Evolutionary conservation across 2,888 invertebrate genomes (phyloP).

Genomic region (Subacronicta megacephala): DNA sequence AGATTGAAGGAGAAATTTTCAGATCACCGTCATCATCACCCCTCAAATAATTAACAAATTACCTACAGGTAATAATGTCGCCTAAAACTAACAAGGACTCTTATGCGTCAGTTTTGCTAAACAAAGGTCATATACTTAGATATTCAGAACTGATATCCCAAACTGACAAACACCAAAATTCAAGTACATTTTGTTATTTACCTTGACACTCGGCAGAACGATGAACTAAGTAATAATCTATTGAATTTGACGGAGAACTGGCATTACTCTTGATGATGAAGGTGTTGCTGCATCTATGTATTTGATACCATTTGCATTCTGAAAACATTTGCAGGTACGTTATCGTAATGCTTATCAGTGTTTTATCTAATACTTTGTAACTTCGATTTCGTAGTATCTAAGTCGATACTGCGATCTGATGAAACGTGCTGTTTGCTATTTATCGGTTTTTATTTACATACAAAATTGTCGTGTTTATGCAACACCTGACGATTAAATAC

Average conservation of each 20-base stretch:
- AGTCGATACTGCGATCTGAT: slow-evolving; percentile 12
- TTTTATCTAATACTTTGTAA: slow-evolving; percentile 12
- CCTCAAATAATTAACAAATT: too few relatives aligned
- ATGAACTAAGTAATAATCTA: neutral
- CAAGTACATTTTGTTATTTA: too few relatives aligned
- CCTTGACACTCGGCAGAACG: too few relatives aligned
- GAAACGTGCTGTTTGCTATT: slow-evolving; percentile 32
- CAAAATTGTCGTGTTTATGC: neutral
- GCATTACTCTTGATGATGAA: too few relatives aligned
- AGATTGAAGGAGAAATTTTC: too few relatives aligned
- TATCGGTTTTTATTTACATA: slow-evolving; percentile 10
- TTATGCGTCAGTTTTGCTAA: neutral
- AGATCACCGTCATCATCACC: too few relatives aligned
- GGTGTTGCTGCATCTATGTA: neutral
- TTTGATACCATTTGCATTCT: slow-evolving; percentile 7
- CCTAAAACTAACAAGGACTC: slow-evolving; percentile 15
- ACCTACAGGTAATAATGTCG: too few relatives aligned
- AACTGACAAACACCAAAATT: neutral
- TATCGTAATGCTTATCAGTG: slow-evolving; percentile 4
- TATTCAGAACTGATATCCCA: slow-evolving; percentile 7
- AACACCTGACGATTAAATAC: neutral
- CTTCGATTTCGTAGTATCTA: slow-evolving; percentile 20
- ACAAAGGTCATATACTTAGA: neutral
- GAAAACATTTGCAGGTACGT: slow-evolving; percentile 7
- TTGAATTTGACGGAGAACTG: neutral